Evolutionary conservation across 2,888 invertebrate species (phyloP).

Genomic region (Candidula unifasciata): DNA sequence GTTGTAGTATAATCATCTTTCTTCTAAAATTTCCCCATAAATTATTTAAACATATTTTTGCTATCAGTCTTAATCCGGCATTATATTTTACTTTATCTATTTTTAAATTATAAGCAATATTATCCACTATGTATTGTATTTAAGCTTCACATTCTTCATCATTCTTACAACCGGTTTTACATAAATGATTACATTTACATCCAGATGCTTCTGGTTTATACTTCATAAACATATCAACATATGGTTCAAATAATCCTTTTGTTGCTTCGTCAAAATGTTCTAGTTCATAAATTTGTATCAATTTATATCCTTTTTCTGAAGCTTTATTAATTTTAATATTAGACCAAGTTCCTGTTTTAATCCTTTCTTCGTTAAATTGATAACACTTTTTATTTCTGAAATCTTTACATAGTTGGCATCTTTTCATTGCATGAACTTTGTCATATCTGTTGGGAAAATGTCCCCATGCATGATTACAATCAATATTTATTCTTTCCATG

Average conservation of each 20-base stretch:
- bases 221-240: background rate
- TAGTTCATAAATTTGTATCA: conserved; percentile 1
- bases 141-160: background rate
- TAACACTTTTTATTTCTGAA: background rate
- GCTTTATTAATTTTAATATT: background rate
- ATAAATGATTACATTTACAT: conserved; percentile 1
- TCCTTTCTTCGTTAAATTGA: background rate
- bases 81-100: conserved; percentile 21
- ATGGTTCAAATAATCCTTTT: background rate
- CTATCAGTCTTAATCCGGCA: conserved; percentile 5
- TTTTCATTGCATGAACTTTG: background rate
- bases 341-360: background rate
- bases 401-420: background rate
- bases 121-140: background rate
- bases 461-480: background rate
- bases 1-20: conserved; percentile 10
- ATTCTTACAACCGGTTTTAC: background rate
- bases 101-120: conserved; percentile 4
- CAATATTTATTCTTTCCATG: conserved; percentile 12
- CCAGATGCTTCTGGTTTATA: conserved; percentile 8
- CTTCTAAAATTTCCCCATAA: conserved; percentile 11
- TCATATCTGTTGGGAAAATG: background rate
- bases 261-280: background rate
- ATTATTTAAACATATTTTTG: conserved; percentile 10
- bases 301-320: background rate